Conservation (phyloP, 2,888 invertebrate species). For the Drosophila cracens region DNA sequence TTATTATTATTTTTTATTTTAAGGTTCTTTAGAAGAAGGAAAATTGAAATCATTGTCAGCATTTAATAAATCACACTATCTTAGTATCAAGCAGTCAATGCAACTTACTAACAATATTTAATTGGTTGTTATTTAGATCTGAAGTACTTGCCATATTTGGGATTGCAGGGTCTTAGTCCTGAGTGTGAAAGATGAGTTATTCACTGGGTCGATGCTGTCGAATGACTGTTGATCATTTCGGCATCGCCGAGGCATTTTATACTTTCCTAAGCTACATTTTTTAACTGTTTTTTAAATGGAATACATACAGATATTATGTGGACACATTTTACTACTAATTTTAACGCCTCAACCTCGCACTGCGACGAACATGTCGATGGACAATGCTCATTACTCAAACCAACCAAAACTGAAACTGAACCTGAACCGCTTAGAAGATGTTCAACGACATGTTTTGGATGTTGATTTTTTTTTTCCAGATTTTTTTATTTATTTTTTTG, state of each 20-base stretch:
- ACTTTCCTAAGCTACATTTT: slow-evolving; percentile 40
- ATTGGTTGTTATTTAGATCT: not conserved
- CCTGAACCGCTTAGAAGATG: slow-evolving; percentile 57
- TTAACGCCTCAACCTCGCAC: slow-evolving; percentile 48
- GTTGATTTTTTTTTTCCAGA: not conserved
- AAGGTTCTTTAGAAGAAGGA: not conserved
- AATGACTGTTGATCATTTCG: slow-evolving; percentile 55
- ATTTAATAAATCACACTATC: not conserved
- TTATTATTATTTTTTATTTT: not conserved
- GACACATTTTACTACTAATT: slow-evolving; percentile 68
- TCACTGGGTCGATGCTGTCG: slow-evolving; percentile 39
- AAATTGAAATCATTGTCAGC: not conserved
- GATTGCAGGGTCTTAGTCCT: slow-evolving; percentile 13
- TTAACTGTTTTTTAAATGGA: slow-evolving; percentile 47
- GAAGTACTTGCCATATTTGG: slow-evolving; percentile 44
- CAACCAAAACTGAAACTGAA: slow-evolving; percentile 30
- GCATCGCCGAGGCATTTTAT: slow-evolving; percentile 55
- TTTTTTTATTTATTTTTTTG: slow-evolving; percentile 6
- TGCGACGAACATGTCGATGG: slow-evolving; percentile 52
- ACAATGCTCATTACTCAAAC: slow-evolving; percentile 68
- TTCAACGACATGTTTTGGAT: slow-evolving; percentile 23
- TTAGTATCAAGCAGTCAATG: not conserved
- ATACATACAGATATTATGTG: slow-evolving; percentile 34
- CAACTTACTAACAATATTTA: not conserved
- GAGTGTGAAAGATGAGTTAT: slow-evolving; percentile 12